These are phyloP conservation scores for Gobius niger DNA, from an alignment of 2,113 vertebrate genomes.

Conservation along the genomic window DNA sequence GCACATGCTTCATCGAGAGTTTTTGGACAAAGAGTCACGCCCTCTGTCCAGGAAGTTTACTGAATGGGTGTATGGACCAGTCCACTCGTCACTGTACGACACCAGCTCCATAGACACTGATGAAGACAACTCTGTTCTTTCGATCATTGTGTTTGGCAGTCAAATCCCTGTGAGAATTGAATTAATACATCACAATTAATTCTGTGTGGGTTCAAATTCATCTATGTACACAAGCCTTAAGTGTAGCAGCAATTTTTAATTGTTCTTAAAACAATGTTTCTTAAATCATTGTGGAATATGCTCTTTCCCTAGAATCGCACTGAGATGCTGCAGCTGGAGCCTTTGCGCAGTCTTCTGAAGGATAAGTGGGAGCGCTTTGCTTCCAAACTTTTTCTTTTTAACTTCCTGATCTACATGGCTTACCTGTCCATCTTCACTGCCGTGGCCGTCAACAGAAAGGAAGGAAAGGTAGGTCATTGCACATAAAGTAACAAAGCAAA, in stretches of 20 bases:
- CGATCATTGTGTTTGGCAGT: conserved; percentile 84
- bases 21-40: conserved; percentile 78
- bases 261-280: background rate
- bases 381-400: conserved; percentile 80
- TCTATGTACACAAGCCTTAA: too few relatives aligned
- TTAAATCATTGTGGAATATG: background rate
- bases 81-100: conserved; percentile 89
- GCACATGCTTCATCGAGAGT: conserved; percentile 86
- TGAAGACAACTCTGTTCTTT: conserved; percentile 84
- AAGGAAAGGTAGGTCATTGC: conserved; percentile 69
- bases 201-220: too few relatives aligned
- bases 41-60: conserved; percentile 87
- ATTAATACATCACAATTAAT: too few relatives aligned
- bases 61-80: conserved; percentile 87
- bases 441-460: conserved; percentile 75
- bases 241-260: too few relatives aligned
- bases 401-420: conserved; percentile 76
- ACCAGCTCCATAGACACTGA: conserved; percentile 83
- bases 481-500: background rate
- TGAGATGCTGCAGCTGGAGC: conserved; percentile 85
- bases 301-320: conserved; percentile 76
- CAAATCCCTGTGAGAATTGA: conserved; percentile 75
- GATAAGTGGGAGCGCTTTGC: conserved; percentile 82
- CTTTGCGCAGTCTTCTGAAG: conserved; percentile 80
- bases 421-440: conserved; percentile 83